These are phyloP conservation scores for Nipponacmea schrenckii DNA, from an alignment of 2,888 invertebrate genomes.

Conservation along the genomic window DNA sequence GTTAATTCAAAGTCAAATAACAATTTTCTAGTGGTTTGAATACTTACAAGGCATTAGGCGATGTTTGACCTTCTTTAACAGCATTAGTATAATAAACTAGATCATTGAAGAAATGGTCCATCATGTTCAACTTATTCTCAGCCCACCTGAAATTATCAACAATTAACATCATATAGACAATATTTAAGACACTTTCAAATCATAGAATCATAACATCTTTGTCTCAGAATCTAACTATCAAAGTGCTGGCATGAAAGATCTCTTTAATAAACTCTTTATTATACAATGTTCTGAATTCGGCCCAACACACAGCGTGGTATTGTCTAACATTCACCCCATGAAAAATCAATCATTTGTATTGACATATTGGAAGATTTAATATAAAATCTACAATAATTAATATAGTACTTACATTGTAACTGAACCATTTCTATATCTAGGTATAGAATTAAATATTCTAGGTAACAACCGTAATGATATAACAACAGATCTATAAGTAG, in stretches of 20 bases:
- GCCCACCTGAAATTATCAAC: slow-evolving; percentile 76
- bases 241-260: too few species aligned
- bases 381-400: neutral
- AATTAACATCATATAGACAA: slow-evolving; percentile 8
- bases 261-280: too few species aligned
- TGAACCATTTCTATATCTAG: slow-evolving; percentile 83
- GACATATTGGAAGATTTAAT: too few species aligned
- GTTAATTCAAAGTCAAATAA: too few species aligned
- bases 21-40: too few species aligned
- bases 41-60: slow-evolving; percentile 31
- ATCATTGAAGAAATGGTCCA: slow-evolving; percentile 90
- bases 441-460: slow-evolving; percentile 88
- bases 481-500: slow-evolving; percentile 79
- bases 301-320: too few species aligned
- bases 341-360: too few species aligned
- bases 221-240: too few species aligned
- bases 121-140: slow-evolving; percentile 90
- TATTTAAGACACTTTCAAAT: too few species aligned
- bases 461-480: slow-evolving; percentile 88
- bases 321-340: too few species aligned
- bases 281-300: too few species aligned
- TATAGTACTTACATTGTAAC: slow-evolving; percentile 75
- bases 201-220: too few species aligned
- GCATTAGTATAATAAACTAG: slow-evolving; percentile 77
- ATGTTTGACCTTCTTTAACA: slow-evolving; percentile 21